These are phyloP conservation scores for Eulemur rufifrons DNA, from an alignment of 2,113 vertebrate genomes.

Conservation along the genomic window DNA sequence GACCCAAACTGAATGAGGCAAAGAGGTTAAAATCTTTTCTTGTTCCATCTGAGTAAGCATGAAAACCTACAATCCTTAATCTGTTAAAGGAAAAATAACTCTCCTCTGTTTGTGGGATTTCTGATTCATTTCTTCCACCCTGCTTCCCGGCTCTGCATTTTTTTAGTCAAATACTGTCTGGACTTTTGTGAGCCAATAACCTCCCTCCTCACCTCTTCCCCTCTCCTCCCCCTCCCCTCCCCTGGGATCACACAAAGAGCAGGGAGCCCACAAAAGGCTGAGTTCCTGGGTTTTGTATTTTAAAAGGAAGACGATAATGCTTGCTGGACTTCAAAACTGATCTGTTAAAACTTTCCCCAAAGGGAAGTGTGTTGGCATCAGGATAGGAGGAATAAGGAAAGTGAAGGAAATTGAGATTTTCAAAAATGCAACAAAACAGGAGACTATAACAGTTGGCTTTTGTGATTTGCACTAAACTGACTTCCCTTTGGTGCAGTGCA, in stretches of 20 bases:
- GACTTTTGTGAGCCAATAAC: background rate
- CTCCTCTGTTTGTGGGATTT: constrained; percentile 42
- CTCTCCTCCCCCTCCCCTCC: background rate
- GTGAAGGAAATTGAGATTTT: background rate
- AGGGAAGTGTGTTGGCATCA: background rate
- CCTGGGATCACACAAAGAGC: constrained; percentile 55
- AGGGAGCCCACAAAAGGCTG: constrained; percentile 48
- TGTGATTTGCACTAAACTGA: background rate
- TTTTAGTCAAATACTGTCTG: constrained; percentile 18
- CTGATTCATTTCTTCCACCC: constrained; percentile 61
- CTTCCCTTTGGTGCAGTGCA: background rate
- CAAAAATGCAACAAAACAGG: background rate
- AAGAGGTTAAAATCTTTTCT: constrained; percentile 68
- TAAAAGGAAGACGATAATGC: constrained; percentile 53
- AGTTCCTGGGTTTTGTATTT: constrained; percentile 65
- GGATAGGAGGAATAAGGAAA: background rate
- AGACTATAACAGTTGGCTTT: background rate
- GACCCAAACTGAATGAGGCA: constrained; percentile 43
- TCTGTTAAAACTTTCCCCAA: constrained; percentile 45
- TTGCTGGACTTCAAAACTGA: constrained; percentile 43
- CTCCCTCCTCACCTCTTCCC: background rate
- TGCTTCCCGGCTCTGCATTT: constrained; percentile 4
- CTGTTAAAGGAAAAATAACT: constrained; percentile 59
- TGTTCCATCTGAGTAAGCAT: constrained; percentile 71
- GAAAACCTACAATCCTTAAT: constrained; percentile 61